Evolutionary conservation across 2,888 invertebrate genomes (phyloP), one percentile per base, ranked within the genome.

Genomic region (Lathronympha strigana): DNA sequence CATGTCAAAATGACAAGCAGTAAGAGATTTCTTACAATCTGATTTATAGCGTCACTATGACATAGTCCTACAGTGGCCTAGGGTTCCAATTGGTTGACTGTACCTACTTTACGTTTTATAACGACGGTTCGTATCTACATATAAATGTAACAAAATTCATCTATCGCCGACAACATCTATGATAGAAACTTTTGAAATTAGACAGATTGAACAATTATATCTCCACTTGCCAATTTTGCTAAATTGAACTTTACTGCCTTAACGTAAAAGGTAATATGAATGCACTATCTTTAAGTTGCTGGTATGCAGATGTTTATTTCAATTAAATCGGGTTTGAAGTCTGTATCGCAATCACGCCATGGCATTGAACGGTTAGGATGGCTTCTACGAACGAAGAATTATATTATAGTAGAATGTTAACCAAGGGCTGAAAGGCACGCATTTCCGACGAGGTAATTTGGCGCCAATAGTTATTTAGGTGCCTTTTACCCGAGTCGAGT

Each of bases 161-260:
- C 36, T 33, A 64, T 51, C 36, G 8, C 6, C 47, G 60, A 61
- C 61, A 64, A 45, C 36, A 54, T 66, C 66, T 66, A 66, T 54
- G 53, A 61, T 47, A 66, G 54, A 61, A 55, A 66, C 60, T 66
- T 66, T 66, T 54, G 60, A 60, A 66, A 66, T 61, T 49, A 66
- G 31, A 54, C 54, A 54, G 21, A 49, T 31, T 54, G 25, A 13
- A 33, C 60, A 25, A 61, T 38, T 17, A 53, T 54, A 28, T 31
- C n/a, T 23, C 31, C 43, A 9, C 28, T 4, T 11, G n/a, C 19
- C 2, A 4, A 31, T 4, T 33, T 13, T 4, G 15, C 31, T 21
- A 47, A 47, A 25, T 6, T 31, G n/a, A 28, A 19, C 53, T 31
- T 54, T 66, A 47, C 11, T 11, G 5, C 21, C 5, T 40, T 0